These are phyloP conservation scores for Odontophorus gujanensis DNA, from an alignment of 2,113 vertebrate genomes.

Conservation along the genomic window DNA sequence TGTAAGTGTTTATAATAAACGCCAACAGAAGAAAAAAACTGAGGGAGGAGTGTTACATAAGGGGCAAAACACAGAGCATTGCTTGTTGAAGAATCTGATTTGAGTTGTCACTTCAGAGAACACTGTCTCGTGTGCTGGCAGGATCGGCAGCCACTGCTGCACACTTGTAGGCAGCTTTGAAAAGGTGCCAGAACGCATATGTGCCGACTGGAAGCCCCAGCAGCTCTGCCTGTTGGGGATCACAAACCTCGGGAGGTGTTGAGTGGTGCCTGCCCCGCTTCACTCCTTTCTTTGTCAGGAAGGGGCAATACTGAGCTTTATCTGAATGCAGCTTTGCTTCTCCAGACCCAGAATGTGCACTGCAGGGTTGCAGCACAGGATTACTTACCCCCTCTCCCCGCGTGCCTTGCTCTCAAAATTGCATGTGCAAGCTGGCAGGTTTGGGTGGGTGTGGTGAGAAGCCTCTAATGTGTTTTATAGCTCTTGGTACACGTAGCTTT, in stretches of 20 bases:
- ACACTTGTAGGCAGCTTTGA: conserved; percentile 26
- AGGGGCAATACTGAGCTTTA: background rate
- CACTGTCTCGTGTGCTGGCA: conserved; percentile 21
- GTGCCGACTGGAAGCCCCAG: conserved; percentile 44
- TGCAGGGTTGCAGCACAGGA: background rate
- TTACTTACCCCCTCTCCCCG: background rate
- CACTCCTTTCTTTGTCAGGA: rapidly evolving
- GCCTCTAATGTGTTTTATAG: background rate
- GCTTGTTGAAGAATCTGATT: conserved; percentile 52
- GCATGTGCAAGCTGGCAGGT: conserved; percentile 1
- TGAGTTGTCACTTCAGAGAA: conserved; percentile 17
- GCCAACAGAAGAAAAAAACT: background rate
- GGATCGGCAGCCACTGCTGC: background rate
- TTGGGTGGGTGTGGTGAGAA: conserved; percentile 35
- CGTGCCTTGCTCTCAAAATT: background rate
- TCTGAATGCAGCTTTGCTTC: background rate
- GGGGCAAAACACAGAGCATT: conserved; percentile 23
- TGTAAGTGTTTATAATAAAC: conserved; percentile 68
- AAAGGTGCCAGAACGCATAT: conserved; percentile 22
- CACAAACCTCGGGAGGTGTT: background rate
- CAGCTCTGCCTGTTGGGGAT: conserved; percentile 11
- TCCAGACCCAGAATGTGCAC: background rate
- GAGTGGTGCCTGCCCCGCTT: background rate
- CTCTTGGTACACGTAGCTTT: background rate
- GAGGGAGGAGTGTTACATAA: conserved; percentile 62